These are phyloP conservation scores for Pseudois nayaur DNA, from an alignment of 2,113 vertebrate species.

Conservation along the genomic window DNA sequence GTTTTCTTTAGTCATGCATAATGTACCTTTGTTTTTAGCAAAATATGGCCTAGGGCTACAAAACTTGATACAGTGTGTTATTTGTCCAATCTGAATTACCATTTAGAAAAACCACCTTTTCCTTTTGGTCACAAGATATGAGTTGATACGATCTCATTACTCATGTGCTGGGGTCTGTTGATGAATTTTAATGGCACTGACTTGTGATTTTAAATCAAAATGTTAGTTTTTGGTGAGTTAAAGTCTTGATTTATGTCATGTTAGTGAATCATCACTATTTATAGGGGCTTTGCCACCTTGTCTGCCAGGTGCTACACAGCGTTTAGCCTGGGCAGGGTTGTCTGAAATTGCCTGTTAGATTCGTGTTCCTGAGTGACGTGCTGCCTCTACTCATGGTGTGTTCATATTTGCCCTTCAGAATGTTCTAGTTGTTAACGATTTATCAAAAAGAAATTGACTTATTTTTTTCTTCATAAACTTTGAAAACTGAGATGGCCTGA, in stretches of 20 bases:
- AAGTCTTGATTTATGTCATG: conserved; percentile 31
- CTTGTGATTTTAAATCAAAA: conserved; percentile 53
- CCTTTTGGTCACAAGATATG: neutral
- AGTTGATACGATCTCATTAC: neutral
- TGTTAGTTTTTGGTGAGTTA: neutral
- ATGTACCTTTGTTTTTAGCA: conserved; percentile 48
- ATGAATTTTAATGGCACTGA: conserved; percentile 9
- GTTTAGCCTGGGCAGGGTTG: neutral
- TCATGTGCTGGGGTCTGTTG: neutral
- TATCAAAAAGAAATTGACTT: conserved; percentile 44
- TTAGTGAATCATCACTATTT: conserved; percentile 61
- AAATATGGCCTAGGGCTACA: neutral
- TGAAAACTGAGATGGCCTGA: conserved; percentile 5
- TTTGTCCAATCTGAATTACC: conserved; percentile 25
- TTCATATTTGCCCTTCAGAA: neutral
- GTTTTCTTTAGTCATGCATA: conserved; percentile 43
- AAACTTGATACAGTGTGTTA: conserved; percentile 10
- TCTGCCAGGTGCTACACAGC: conserved; percentile 32
- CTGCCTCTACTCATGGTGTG: neutral
- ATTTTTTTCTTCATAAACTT: conserved; percentile 51
- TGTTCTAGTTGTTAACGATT: conserved; percentile 12
- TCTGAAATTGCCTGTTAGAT: neutral
- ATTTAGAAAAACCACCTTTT: conserved; percentile 9
- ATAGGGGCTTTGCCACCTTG: conserved; percentile 26
- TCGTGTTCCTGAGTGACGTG: neutral